Percentiles rank a stretch among this genome's conserved stretches.
These are phyloP conservation scores for Brachionus angularis DNA, from an alignment of 1,140 invertebrate species.

Conservation along the genomic window DNA sequence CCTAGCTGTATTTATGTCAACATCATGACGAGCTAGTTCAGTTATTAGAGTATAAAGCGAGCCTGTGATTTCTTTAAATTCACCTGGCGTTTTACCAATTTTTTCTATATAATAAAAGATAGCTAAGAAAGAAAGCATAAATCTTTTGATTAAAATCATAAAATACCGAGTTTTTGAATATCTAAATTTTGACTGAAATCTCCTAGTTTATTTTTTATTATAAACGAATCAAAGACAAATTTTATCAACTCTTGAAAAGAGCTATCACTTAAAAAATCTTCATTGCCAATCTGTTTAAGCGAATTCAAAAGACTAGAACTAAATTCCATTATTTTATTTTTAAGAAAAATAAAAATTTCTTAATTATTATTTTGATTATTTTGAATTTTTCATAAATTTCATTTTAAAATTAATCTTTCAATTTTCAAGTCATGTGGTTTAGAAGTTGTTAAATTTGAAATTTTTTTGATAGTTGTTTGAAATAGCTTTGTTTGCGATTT, in stretches of 20 bases:
- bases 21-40: conserved; percentile 12
- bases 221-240: conserved; percentile 12
- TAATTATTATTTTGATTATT: conserved; percentile 6
- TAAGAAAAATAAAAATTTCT: too few relatives aligned
- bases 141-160: too few relatives aligned
- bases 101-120: too few relatives aligned
- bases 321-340: conserved; percentile 12
- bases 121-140: too few relatives aligned
- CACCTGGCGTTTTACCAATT: not conserved
- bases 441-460: too few relatives aligned
- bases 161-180: not conserved
- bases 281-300: not conserved
- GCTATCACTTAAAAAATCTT: not conserved
- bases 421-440: too few relatives aligned
- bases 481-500: too few relatives aligned
- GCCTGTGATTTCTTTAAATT: conserved; percentile 16
- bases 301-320: not conserved
- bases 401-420: too few relatives aligned
- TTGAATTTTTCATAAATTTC: too few relatives aligned
- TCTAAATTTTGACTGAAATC: not conserved
- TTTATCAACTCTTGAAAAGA: not conserved
- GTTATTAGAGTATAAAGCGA: conserved; percentile 11
- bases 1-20: not conserved
- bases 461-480: too few relatives aligned
- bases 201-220: not conserved